These are phyloP conservation scores for Trichomalopsis sarcophagae DNA, from an alignment of 1,140 invertebrate species.

Conservation along the genomic window DNA sequence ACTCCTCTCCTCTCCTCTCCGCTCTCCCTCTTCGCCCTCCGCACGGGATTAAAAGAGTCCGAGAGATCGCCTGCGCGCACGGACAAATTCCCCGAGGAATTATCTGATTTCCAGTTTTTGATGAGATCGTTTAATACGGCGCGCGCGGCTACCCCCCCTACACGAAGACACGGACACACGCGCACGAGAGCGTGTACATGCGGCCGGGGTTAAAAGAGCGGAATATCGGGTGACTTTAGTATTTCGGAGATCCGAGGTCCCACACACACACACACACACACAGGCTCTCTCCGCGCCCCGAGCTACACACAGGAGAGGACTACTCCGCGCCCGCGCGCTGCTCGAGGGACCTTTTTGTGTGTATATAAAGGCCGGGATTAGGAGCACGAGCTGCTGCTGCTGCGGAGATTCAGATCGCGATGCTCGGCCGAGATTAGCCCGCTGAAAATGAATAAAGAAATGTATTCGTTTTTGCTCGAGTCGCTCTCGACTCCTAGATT, in stretches of 20 bases:
- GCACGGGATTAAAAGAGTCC: too few relatives aligned
- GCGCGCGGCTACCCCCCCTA: neutral
- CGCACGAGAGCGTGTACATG: neutral
- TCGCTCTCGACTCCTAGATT: constrained; percentile 1
- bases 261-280: too few relatives aligned
- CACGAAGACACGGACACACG: neutral
- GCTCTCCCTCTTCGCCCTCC: neutral
- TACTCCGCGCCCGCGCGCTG: neutral
- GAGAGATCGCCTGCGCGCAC: too few relatives aligned
- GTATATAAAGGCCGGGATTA: constrained; percentile 21
- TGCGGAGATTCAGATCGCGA: constrained; percentile 25
- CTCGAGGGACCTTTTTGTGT: constrained; percentile 17
- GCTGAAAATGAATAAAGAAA: constrained; percentile 44
- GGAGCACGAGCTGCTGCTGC: neutral
- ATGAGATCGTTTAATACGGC: neutral
- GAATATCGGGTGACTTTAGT: constrained; percentile 9
- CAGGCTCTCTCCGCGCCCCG: neutral
- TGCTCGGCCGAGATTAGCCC: constrained; percentile 17
- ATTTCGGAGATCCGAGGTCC: constrained; percentile 22
- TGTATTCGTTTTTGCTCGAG: constrained; percentile 39
- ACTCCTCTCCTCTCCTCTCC: neutral
- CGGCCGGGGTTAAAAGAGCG: neutral
- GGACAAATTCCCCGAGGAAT: neutral
- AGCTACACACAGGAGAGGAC: neutral
- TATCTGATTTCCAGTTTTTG: constrained; percentile 1